A percentile compares a stretch with the other conserved stretches of the same genome.
Conservation (phyloP, 2,888 invertebrate species). For the Nomada goodeniana region DNA sequence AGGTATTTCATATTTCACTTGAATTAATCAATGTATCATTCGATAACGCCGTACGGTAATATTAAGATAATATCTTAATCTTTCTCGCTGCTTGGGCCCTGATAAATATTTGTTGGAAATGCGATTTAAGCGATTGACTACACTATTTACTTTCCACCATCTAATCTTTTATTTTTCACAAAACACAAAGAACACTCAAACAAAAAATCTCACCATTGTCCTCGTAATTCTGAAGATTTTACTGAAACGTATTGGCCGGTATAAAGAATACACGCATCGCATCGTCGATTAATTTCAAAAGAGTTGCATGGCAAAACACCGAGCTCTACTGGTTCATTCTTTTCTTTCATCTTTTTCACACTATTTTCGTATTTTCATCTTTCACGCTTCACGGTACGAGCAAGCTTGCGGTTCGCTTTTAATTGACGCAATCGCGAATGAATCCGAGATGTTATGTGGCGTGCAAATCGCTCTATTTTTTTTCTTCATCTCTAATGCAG, state of each 20-base stretch:
- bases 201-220: no score
- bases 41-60: not conserved
- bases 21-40: not conserved
- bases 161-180: no score
- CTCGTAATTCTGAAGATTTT: no score
- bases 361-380: conserved; percentile 8
- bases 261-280: no score
- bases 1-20: not conserved
- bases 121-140: not conserved
- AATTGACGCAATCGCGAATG: conserved; percentile 25
- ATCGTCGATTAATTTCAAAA: not conserved
- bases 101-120: conserved; percentile 11
- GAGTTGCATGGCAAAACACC: no score
- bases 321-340: not conserved
- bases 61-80: not conserved
- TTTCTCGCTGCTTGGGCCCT: not conserved
- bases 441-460: conserved; percentile 1
- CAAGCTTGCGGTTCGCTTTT: conserved; percentile 14
- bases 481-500: not conserved
- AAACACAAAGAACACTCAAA: no score
- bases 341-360: not conserved
- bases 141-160: not conserved
- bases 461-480: not conserved
- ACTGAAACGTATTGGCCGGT: no score
- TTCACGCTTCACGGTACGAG: conserved; percentile 25